These are phyloP conservation scores for Melinaea marsaeus DNA, from an alignment of 2,888 invertebrate genomes.

Conservation along the genomic window DNA sequence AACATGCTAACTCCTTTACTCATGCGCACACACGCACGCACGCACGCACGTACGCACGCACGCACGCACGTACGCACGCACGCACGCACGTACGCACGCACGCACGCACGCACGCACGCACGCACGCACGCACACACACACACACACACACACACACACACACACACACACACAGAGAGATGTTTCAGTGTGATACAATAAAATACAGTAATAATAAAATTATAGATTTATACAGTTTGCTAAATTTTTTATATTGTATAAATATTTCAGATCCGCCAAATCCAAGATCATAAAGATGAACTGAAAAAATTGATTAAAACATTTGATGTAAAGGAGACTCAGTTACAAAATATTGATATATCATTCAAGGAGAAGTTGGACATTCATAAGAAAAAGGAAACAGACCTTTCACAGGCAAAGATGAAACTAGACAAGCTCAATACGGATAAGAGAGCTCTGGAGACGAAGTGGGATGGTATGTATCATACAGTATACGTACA, in stretches of 20 bases:
- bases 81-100: too few relatives aligned
- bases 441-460: slow-evolving; percentile 66
- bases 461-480: slow-evolving; percentile 72
- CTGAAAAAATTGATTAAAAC: slow-evolving; percentile 54
- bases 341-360: slow-evolving; percentile 55
- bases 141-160: too few relatives aligned
- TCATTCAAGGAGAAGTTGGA: slow-evolving; percentile 67
- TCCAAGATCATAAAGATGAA: slow-evolving; percentile 53
- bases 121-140: too few relatives aligned
- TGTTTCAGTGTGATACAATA: too few relatives aligned
- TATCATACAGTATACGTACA: background rate
- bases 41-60: too few relatives aligned
- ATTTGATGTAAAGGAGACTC: slow-evolving; percentile 52
- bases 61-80: too few relatives aligned
- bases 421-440: slow-evolving; percentile 73
- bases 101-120: too few relatives aligned
- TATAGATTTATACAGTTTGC: too few relatives aligned
- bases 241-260: background rate
- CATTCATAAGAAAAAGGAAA: slow-evolving; percentile 66
- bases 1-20: too few relatives aligned
- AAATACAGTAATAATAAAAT: too few relatives aligned
- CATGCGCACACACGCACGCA: too few relatives aligned
- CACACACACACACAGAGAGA: too few relatives aligned
- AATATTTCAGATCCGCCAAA: slow-evolving; percentile 53
- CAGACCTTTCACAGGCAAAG: slow-evolving; percentile 66